These are phyloP conservation scores for Pegoplata infirma DNA, from an alignment of 2,888 invertebrate species.

Conservation along the genomic window DNA sequence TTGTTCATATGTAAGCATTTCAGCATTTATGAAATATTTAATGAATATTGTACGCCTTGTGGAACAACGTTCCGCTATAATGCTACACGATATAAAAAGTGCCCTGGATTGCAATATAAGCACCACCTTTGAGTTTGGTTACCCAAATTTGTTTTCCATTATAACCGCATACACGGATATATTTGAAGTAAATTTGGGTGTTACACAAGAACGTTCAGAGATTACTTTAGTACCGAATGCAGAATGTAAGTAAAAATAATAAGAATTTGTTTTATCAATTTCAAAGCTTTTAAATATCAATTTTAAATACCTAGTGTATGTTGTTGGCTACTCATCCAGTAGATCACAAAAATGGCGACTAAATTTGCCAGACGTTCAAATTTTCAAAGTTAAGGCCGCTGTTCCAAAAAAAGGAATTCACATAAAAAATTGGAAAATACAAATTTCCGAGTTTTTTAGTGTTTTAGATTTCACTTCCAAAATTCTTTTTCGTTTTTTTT, in stretches of 20 bases:
- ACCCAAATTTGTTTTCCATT: conserved; percentile 75
- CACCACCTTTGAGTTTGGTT: conserved; percentile 75
- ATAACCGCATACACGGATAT: conserved; percentile 75
- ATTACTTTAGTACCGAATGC: conserved; percentile 71
- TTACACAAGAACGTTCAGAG: conserved; percentile 73
- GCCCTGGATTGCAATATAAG: conserved; percentile 70
- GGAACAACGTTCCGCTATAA: conserved; percentile 71
- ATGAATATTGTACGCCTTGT: conserved; percentile 72
- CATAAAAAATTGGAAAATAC: too few species aligned
- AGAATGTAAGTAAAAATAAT: conserved; percentile 70
- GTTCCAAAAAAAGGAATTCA: too few species aligned
- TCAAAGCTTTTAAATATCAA: too few species aligned
- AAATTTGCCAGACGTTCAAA: too few species aligned
- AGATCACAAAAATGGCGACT: too few species aligned
- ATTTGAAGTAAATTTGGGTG: conserved; percentile 71
- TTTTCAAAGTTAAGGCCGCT: too few species aligned
- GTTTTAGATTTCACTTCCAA: too few species aligned
- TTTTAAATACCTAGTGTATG: too few species aligned
- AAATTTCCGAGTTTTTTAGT: too few species aligned
- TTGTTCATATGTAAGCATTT: conserved; percentile 69
- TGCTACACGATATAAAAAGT: conserved; percentile 73
- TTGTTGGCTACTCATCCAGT: too few species aligned
- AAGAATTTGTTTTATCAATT: too few species aligned
- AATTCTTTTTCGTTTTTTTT: too few species aligned
- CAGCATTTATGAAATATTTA: conserved; percentile 74